phyloP scores from a whole-genome alignment of 2,888 invertebrate genomes.

The Papilio protenor region DNA sequence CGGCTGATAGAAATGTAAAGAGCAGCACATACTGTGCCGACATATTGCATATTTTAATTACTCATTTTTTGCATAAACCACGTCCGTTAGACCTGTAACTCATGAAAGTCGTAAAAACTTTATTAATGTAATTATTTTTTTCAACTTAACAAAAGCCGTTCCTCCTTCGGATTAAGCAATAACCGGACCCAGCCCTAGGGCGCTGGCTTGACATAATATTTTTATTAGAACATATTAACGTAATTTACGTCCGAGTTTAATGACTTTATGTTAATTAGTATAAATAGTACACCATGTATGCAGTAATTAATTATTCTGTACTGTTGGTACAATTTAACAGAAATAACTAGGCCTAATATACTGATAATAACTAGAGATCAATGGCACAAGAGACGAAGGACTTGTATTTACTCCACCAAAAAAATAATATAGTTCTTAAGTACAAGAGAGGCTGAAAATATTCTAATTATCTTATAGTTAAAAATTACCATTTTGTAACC shows the following conservation, averaged over 20 bases:
- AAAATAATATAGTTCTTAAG: no score
- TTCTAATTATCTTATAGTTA: no score
- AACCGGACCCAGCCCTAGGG: slow-evolving; percentile 53
- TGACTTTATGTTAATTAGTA: slow-evolving; percentile 77
- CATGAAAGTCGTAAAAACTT: slow-evolving; percentile 17
- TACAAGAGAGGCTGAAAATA: no score
- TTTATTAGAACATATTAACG: slow-evolving; percentile 75
- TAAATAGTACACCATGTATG: slow-evolving; percentile 61
- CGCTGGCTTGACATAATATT: slow-evolving; percentile 55
- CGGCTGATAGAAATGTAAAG: no score
- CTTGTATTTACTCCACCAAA: no score
- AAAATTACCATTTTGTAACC: no score
- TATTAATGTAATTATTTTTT: slow-evolving; percentile 32
- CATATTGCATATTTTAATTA: not conserved
- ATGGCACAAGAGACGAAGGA: no score
- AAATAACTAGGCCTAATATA: not conserved
- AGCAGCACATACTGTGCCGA: no score
- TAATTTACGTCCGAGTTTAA: slow-evolving; percentile 75
- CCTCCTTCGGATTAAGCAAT: slow-evolving; percentile 47
- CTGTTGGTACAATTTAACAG: slow-evolving; percentile 14
- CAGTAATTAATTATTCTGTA: slow-evolving; percentile 43
- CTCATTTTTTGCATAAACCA: slow-evolving; percentile 33
- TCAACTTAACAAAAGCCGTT: slow-evolving; percentile 26
- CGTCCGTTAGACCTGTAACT: not conserved
- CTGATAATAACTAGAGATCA: not conserved